Percentiles rank a stretch among this genome's conserved stretches.
These are phyloP conservation scores for Florisuga fusca DNA, from an alignment of 2,797 vertebrate genomes.

Conservation along the genomic window DNA sequence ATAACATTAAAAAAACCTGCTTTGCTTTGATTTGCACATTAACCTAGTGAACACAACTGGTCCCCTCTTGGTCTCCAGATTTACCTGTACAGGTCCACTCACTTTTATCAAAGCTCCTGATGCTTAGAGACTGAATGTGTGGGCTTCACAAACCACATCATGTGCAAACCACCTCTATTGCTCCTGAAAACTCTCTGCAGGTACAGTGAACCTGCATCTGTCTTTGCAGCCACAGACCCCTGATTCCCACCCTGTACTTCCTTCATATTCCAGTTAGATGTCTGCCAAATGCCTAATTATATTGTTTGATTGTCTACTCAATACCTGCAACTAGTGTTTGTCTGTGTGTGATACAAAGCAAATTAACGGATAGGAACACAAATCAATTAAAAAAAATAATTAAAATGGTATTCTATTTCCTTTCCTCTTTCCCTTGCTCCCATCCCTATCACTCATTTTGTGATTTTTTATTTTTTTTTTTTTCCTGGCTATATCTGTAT, in stretches of 20 bases:
- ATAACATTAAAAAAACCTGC: not conserved
- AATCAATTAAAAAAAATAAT: constrained; percentile 49
- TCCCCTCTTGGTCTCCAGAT: not conserved
- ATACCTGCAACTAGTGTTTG: constrained; percentile 1
- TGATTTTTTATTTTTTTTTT: not conserved
- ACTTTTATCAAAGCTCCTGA: not conserved
- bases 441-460: not conserved
- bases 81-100: not conserved
- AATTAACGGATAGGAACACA: constrained; percentile 29
- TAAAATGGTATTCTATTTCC: constrained; percentile 6
- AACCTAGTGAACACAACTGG: not conserved
- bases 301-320: not conserved
- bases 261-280: not conserved
- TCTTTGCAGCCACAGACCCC: accelerated
- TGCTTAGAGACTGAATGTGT: not conserved
- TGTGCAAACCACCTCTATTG: not conserved
- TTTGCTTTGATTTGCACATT: not conserved
- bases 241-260: not conserved
- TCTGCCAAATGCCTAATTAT: not conserved
- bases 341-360: not conserved
- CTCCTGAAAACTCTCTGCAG: not conserved
- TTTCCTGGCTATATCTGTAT: not conserved
- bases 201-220: not conserved
- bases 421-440: not conserved
- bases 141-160: not conserved